A percentile compares a stretch with the other conserved stretches of the same genome.
These are phyloP conservation scores for Alaudala cheleensis DNA, from an alignment of 2,113 vertebrate genomes.

Conservation along the genomic window DNA sequence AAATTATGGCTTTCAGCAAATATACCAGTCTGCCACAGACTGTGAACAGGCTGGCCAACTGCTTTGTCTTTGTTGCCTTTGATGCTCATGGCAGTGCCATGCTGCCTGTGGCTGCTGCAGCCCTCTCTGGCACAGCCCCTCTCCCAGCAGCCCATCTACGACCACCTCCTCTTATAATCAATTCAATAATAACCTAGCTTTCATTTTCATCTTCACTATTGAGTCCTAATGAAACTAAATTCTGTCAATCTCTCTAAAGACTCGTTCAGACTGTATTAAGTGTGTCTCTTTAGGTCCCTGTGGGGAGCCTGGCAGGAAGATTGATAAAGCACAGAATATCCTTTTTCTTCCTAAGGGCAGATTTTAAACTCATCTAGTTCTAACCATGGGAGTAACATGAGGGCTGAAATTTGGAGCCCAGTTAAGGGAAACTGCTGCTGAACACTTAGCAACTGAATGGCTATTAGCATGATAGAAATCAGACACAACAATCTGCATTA, in stretches of 20 bases:
- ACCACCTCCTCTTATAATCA: background rate
- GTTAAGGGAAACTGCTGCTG: background rate
- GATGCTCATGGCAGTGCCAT: fast-evolving
- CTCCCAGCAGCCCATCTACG: background rate
- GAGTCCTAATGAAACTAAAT: background rate
- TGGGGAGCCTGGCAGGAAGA: background rate
- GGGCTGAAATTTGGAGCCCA: background rate
- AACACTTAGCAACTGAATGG: background rate
- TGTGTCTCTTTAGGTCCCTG: background rate
- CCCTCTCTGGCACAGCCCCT: background rate
- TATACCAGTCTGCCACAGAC: background rate
- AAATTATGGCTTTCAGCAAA: background rate
- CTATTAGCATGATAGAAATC: background rate
- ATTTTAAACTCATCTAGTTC: background rate
- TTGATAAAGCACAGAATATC: background rate
- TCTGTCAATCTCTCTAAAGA: background rate
- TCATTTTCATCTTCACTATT: background rate
- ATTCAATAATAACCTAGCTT: background rate
- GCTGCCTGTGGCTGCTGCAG: background rate
- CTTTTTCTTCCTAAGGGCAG: background rate
- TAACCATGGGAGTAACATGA: background rate
- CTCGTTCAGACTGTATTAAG: background rate
- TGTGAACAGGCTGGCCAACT: background rate
- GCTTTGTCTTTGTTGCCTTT: background rate
- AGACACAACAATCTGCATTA: background rate